These are phyloP conservation scores for Apomyelois bistriatella DNA, from an alignment of 2,888 invertebrate genomes.

Conservation along the genomic window DNA sequence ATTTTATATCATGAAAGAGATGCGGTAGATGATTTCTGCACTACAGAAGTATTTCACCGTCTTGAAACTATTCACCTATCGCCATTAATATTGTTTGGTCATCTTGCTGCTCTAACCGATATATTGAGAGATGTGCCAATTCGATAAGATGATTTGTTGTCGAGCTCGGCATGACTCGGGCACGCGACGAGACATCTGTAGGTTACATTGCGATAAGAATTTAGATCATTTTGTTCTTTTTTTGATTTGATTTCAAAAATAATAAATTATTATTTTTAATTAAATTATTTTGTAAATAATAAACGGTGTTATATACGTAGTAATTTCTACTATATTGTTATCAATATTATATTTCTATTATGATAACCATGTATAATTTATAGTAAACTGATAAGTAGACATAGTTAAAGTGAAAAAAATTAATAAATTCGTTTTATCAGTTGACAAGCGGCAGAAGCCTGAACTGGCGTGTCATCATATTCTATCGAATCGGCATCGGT, in stretches of 20 bases:
- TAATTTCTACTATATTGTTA: too few relatives aligned
- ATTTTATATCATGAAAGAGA: too few relatives aligned
- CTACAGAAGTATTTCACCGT: slow-evolving; percentile 59
- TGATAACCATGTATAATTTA: too few relatives aligned
- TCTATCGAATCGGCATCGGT: slow-evolving; percentile 53
- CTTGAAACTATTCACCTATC: slow-evolving; percentile 64
- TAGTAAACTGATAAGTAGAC: too few relatives aligned
- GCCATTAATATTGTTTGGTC: slow-evolving; percentile 65
- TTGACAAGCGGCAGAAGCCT: slow-evolving; percentile 33
- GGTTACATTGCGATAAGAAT: slow-evolving; percentile 34
- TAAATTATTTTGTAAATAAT: too few relatives aligned
- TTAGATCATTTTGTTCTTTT: background rate
- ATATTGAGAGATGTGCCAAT: slow-evolving; percentile 69
- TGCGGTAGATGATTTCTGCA: slow-evolving; percentile 5
- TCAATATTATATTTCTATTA: too few relatives aligned
- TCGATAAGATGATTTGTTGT: slow-evolving; percentile 73
- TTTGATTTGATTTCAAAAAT: background rate
- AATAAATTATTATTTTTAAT: background rate
- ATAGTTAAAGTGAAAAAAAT: background rate
- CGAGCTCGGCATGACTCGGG: slow-evolving; percentile 36
- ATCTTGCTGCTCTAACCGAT: slow-evolving; percentile 53
- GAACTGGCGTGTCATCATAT: slow-evolving; percentile 72
- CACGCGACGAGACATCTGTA: slow-evolving; percentile 52
- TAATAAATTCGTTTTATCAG: background rate
- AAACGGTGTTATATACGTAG: too few relatives aligned